A percentile compares a stretch with the other conserved stretches of the same genome.
Conservation (phyloP, 1,140 invertebrate genomes). For the Drosophila sucinea region DNA sequence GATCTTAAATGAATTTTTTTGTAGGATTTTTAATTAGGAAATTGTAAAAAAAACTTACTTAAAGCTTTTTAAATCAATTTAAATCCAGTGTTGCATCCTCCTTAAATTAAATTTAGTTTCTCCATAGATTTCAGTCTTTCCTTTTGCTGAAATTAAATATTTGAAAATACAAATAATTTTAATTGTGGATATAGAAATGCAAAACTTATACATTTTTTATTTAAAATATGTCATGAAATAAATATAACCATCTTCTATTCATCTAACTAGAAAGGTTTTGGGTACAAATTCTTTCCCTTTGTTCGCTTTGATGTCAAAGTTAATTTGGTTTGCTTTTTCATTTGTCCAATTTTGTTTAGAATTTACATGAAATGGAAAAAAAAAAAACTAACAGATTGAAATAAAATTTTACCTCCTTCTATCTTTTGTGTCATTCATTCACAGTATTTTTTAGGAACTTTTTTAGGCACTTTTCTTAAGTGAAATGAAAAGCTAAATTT, state of each 20-base stretch:
- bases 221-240: no score
- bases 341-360: constrained; percentile 44
- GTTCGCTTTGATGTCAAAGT: constrained; percentile 34
- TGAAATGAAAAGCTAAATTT: no score
- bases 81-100: neutral
- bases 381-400: constrained; percentile 1
- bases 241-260: no score
- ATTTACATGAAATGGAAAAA: constrained; percentile 21
- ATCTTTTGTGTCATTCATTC: no score
- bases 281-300: constrained; percentile 5
- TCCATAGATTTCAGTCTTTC: neutral
- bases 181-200: neutral
- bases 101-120: neutral
- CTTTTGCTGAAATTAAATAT: neutral
- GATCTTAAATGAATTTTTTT: neutral
- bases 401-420: neutral
- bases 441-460: no score
- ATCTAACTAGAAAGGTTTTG: neutral
- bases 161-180: neutral
- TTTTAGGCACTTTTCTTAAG: no score
- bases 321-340: constrained; percentile 55
- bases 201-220: no score
- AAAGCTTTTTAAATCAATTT: neutral
- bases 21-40: neutral
- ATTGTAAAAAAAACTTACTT: constrained; percentile 1